These are phyloP conservation scores for Xylota segnis DNA, from an alignment of 2,888 invertebrate genomes.

Conservation along the genomic window DNA sequence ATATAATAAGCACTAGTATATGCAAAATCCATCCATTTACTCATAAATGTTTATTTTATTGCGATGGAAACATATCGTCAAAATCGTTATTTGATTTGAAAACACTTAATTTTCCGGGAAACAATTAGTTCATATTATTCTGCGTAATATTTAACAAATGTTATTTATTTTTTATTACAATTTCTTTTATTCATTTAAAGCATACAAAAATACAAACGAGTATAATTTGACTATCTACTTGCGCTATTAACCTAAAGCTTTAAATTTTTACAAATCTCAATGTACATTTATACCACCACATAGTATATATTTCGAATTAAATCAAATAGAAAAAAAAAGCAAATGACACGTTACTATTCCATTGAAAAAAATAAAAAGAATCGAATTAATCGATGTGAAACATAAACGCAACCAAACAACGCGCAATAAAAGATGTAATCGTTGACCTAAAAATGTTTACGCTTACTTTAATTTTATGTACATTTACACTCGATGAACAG, in stretches of 20 bases:
- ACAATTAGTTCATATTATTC: no score
- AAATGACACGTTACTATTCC: no score
- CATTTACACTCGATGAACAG: not conserved
- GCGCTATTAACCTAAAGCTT: not conserved
- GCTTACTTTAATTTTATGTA: slow-evolving; percentile 1
- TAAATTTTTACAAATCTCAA: no score
- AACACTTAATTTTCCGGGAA: no score
- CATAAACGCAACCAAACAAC: not conserved
- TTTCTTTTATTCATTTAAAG: not conserved
- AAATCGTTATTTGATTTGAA: no score
- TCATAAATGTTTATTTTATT: no score
- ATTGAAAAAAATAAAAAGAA: not conserved
- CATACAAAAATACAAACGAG: not conserved
- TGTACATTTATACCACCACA: not conserved
- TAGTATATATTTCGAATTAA: not conserved
- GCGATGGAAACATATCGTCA: no score
- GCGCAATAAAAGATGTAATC: slow-evolving; percentile 5
- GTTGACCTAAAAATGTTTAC: slow-evolving; percentile 8
- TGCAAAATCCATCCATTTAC: slow-evolving; percentile 6
- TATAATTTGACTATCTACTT: not conserved
- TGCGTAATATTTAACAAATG: no score
- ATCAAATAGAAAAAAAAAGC: no score
- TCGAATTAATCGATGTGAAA: not conserved
- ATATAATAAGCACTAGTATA: not conserved
- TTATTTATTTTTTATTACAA: no score